Base-by-base conservation (phyloP, 2,888 invertebrate species). In the Hirtodrosophila alboralis region DNA sequence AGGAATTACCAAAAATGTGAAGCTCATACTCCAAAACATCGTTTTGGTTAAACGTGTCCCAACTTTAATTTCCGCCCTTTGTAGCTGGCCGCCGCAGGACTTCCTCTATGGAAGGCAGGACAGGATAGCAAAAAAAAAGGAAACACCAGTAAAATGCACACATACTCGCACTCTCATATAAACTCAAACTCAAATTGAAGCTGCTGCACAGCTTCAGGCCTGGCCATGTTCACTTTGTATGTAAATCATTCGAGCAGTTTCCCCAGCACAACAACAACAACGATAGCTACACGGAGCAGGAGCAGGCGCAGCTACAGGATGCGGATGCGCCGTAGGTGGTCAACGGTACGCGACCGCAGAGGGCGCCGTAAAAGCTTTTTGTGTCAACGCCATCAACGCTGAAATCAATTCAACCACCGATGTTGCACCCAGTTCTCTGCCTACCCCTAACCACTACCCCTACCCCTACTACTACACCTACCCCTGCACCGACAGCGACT, bases 351-450 rank as follows among this genome's bases (percentile, higher is more conserved):
- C 84, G 85, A 84, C 85, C 83, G 79, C 83, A 84, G 83, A 84
- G 85, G 84, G 85, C 83, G 75, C 79, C 65, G 75, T 84, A 83
- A 84, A 84, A 84, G 85, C 88, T 88, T 88, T 84, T 87, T 87
- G 86, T 88, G 88, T 88, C 88, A 88, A 87, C 87, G 83, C 83
- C 84, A 84, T 84, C 85, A 81, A 84, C 75, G 75, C 58, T 77
- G 84, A 84, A 81, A 81, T 81, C 84, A 81, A 84, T 81, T 81
- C 84, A 81, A 84, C 71, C 71, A 69, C 69, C 74, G 62, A 49
- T 52, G 59, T 59, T n/a, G 14, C 49, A 23, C n/a, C 28, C 10
- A 9, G 37, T 37, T 2, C 27, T n/a, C 34, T 30, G 9, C 16
- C 3, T 3, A 5, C 27, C 38, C 12, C 12, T 2, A n/a, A 9